Evolutionary conservation across 2,113 vertebrate species (phyloP), one percentile per base, ranked within the genome.

Genomic region (Tor tambroides): DNA sequence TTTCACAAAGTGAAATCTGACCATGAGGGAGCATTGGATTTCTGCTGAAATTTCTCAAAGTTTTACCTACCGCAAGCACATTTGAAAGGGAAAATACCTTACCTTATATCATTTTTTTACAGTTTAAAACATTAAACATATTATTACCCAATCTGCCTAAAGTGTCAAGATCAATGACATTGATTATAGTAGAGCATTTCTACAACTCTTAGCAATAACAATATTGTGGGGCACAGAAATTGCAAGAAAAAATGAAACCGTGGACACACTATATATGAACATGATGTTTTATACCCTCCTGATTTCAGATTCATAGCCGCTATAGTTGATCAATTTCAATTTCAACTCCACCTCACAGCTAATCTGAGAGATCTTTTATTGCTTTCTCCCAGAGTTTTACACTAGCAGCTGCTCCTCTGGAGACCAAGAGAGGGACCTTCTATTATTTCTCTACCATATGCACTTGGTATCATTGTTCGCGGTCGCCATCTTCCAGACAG

Each of bases 261-360:
- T 80, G 59, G 61, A 86, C 65, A 84, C 38, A 80, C 77, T 79
- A 56, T 77, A 77, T 67, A 54, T 74, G 46, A 26, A 63, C 85
- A 35, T 72, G 23, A n/a, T 69, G 19, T 86, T 84, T 85, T 56
- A 83, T 86, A 82, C 78, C 81, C 80, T 43, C 67, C 56, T 84
- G 63, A 83, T 87, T 88, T 78, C 46, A 87, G 87, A 92, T 92
- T 91, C 87, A 90, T 89, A 87, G 88, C 83, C 49, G 46, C 82
- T 91, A 69, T 90, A 88, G 82, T 90, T 91, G 85, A 92, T 92
- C 91, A 91, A 92, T 92, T 91, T 91, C 83, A 90, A 91, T 91
- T 91, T 90, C 86, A 46, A 65, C 87, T 89, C 74, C 86, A 83
- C 35, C 82, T 88, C 86, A 85, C 71, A 86, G 90, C 83, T 90